A percentile compares a stretch with the other conserved stretches of the same genome.
Evolutionary conservation across 2,888 invertebrate genomes (phyloP).

Genomic region (Trachelus stipa): DNA sequence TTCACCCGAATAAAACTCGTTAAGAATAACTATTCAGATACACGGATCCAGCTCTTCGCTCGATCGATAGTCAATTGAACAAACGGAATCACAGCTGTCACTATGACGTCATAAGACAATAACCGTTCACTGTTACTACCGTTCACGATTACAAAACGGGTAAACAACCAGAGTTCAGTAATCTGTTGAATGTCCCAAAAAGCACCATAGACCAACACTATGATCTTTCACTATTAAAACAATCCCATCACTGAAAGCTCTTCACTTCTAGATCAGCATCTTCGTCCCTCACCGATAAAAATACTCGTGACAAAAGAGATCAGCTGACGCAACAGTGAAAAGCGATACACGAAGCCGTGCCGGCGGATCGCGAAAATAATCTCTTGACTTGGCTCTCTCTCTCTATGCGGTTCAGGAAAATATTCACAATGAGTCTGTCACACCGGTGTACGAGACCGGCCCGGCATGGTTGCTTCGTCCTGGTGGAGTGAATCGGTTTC

Average conservation of each 20-base stretch:
- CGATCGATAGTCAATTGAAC: neutral
- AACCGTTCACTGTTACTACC: neutral
- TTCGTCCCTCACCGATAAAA: neutral
- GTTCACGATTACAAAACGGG: neutral
- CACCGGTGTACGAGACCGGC: constrained; percentile 30
- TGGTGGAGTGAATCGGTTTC: constrained; percentile 47
- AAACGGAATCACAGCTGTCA: neutral
- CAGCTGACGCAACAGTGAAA: constrained; percentile 2
- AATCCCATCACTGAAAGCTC: neutral
- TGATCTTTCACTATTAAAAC: neutral
- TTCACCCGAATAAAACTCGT: neutral
- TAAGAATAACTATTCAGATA: neutral
- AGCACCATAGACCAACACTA: neutral
- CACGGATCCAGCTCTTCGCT: neutral
- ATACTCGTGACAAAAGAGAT: neutral
- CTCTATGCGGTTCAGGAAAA: constrained; percentile 1
- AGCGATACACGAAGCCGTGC: constrained; percentile 5
- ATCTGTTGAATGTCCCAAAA: neutral
- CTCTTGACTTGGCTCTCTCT: neutral
- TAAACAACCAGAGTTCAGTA: neutral
- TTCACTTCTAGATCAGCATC: neutral
- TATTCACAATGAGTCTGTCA: constrained; percentile 28
- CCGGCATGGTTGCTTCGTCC: constrained; percentile 46
- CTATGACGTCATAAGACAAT: neutral
- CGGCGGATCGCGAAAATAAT: constrained; percentile 1